A percentile compares a stretch with the other conserved stretches of the same genome.
Conservation (phyloP, 2,888 invertebrate genomes). For the Xestia sexstrigata region DNA sequence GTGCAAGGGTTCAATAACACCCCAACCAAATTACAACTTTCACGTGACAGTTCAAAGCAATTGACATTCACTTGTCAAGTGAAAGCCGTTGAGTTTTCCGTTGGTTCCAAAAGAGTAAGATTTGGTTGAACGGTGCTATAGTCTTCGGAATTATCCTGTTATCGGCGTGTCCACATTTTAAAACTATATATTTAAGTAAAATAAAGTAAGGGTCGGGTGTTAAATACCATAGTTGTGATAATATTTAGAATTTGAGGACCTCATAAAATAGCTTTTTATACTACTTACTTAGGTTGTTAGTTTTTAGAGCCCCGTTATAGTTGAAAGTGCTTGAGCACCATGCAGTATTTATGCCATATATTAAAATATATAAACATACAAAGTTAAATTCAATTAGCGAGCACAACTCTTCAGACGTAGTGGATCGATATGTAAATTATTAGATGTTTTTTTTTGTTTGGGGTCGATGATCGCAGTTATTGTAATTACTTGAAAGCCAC, state of each 20-base stretch:
- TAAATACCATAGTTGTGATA: slow-evolving; percentile 55
- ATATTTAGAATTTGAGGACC: slow-evolving; percentile 57
- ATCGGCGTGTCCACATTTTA: slow-evolving; percentile 14
- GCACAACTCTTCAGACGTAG: neutral
- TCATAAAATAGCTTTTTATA: slow-evolving; percentile 57
- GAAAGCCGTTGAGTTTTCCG: neutral
- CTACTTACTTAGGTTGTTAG: slow-evolving; percentile 25
- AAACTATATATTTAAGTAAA: slow-evolving; percentile 28
- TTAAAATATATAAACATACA: neutral
- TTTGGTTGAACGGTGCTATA: neutral
- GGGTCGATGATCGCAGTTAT: neutral
- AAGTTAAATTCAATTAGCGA: neutral
- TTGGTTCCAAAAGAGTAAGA: neutral
- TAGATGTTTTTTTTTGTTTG: neutral
- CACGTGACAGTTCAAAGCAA: slow-evolving; percentile 6
- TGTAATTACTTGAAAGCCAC: neutral
- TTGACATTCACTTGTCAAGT: neutral
- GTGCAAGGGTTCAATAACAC: neutral
- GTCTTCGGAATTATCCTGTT: neutral
- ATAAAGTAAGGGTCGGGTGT: slow-evolving; percentile 31
- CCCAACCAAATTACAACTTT: neutral
- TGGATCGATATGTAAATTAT: neutral
- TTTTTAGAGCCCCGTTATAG: slow-evolving; percentile 19
- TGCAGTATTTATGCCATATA: slow-evolving; percentile 31
- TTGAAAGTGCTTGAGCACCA: slow-evolving; percentile 25